Conservation (phyloP, 2,888 invertebrate species). For the Tromatobia lineatoria region DNA sequence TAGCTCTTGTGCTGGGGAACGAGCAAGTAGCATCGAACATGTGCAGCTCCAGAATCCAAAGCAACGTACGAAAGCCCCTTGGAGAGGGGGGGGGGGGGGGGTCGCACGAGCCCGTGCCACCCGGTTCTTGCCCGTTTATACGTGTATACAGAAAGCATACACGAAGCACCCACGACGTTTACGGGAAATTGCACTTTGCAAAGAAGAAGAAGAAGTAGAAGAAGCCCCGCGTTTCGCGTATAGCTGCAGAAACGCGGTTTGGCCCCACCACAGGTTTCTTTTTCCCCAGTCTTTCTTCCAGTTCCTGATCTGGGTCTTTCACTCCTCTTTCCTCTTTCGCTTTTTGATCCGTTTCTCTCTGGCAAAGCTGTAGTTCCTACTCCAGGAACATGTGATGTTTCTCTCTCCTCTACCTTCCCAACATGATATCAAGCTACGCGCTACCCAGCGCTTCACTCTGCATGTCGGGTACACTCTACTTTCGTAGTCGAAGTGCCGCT, state of each 20-base stretch:
- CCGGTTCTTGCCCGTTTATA: constrained; percentile 52
- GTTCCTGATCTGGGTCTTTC: constrained; percentile 58
- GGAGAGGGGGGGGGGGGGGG: constrained; percentile 7
- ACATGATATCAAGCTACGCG: constrained; percentile 6
- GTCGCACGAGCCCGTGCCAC: constrained; percentile 41
- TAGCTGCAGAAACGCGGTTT: background rate
- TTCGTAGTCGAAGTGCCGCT: background rate
- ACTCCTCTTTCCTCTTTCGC: constrained; percentile 2
- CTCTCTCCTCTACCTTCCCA: background rate
- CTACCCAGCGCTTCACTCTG: background rate
- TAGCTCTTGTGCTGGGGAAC: constrained; percentile 33
- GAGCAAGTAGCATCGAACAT: constrained; percentile 51
- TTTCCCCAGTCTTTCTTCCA: constrained; percentile 56
- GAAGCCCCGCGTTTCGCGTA: constrained; percentile 25
- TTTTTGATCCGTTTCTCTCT: constrained; percentile 10
- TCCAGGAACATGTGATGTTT: background rate
- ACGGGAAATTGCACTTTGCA: constrained; percentile 81
- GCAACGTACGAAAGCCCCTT: constrained; percentile 49
- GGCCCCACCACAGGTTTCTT: constrained; percentile 31
- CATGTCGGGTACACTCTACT: background rate
- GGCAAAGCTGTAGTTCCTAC: background rate
- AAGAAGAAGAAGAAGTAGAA: constrained; percentile 72
- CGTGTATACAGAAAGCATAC: constrained; percentile 60
- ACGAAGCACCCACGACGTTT: constrained; percentile 74
- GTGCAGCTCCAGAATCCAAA: constrained; percentile 49